Conservation (phyloP, 2,888 invertebrate genomes). For the Psococerastis gibbosa region DNA sequence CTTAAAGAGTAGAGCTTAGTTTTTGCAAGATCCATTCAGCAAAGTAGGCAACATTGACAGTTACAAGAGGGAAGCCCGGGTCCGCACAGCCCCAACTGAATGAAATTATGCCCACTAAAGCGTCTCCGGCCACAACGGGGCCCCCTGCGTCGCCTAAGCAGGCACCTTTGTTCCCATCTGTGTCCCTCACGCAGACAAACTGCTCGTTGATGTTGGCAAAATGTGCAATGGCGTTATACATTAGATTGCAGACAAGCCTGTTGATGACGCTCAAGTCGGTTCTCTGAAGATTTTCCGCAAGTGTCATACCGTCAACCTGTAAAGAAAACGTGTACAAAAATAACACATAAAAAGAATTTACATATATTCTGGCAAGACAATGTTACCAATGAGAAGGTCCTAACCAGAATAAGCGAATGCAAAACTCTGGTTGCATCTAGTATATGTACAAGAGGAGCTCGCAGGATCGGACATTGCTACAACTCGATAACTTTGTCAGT, state of each 20-base stretch:
- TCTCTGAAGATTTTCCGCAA: background rate
- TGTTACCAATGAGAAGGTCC: too few species aligned
- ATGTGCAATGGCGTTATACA: background rate
- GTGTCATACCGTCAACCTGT: background rate
- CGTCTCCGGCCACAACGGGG: background rate
- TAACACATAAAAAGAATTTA: too few species aligned
- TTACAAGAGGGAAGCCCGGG: background rate
- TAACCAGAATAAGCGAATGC: too few species aligned
- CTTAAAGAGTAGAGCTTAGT: too few species aligned
- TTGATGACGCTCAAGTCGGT: background rate
- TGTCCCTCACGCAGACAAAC: background rate
- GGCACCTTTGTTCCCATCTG: constrained; percentile 1
- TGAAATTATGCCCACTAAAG: background rate
- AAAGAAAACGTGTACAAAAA: too few species aligned
- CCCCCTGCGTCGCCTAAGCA: constrained; percentile 2
- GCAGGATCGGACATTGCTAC: too few species aligned
- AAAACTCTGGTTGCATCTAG: too few species aligned
- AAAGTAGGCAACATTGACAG: background rate
- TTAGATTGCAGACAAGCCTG: background rate
- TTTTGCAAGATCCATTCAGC: too few species aligned
- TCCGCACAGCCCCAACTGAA: background rate
- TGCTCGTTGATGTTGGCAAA: background rate
- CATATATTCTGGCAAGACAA: too few species aligned
- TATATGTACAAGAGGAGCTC: too few species aligned
- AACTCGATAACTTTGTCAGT: too few species aligned